These are phyloP conservation scores for Glaucopsyche alexis DNA, from an alignment of 2,888 invertebrate genomes.

Conservation along the genomic window DNA sequence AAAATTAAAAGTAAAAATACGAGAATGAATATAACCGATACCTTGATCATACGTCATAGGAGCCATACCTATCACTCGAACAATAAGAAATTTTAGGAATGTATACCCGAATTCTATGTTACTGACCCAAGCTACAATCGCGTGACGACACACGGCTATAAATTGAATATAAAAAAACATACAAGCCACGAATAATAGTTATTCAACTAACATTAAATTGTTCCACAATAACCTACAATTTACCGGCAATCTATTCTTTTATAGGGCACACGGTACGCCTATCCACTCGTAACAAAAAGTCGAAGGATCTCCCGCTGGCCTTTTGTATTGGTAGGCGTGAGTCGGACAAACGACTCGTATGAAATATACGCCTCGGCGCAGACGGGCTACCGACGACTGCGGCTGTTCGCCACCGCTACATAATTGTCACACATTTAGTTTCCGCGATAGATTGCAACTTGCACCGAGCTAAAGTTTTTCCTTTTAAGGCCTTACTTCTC, in stretches of 20 bases:
- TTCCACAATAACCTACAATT: slow-evolving; percentile 73
- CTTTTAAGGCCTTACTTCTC: slow-evolving; percentile 44
- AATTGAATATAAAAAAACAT: slow-evolving; percentile 69
- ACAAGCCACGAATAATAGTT: slow-evolving; percentile 56
- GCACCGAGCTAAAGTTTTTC: not conserved
- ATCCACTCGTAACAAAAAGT: slow-evolving; percentile 75
- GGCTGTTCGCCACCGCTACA: not conserved
- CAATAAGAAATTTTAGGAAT: slow-evolving; percentile 14
- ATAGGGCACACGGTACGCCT: slow-evolving; percentile 72
- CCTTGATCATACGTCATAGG: not conserved
- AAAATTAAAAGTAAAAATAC: not conserved
- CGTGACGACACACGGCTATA: slow-evolving; percentile 66
- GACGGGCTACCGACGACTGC: not conserved
- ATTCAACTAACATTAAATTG: slow-evolving; percentile 70
- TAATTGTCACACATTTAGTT: not conserved
- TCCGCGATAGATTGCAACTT: not conserved
- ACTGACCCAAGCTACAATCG: slow-evolving; percentile 64
- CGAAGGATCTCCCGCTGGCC: slow-evolving; percentile 73
- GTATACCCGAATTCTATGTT: not conserved
- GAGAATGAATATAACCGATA: not conserved
- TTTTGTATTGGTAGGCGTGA: slow-evolving; percentile 70
- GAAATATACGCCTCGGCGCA: not conserved
- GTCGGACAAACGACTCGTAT: slow-evolving; percentile 68
- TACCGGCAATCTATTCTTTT: slow-evolving; percentile 78
- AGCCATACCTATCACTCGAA: not conserved